These are phyloP conservation scores for Limenitis arthemis DNA, from an alignment of 2,888 invertebrate species.

Conservation along the genomic window DNA sequence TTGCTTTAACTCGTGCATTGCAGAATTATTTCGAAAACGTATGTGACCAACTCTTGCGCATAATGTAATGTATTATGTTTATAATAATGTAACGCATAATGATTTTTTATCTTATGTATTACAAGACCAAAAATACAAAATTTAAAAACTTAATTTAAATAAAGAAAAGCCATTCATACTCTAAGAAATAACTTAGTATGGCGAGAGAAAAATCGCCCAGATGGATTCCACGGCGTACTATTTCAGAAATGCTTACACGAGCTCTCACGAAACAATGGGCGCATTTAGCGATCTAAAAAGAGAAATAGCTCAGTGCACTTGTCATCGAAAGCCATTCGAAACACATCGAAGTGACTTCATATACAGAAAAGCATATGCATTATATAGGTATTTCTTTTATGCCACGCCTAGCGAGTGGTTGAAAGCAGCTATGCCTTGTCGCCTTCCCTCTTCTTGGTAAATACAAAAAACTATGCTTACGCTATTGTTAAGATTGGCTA, in stretches of 20 bases:
- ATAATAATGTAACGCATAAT: too few relatives aligned
- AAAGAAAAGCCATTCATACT: conserved; percentile 41
- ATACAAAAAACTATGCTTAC: conserved; percentile 56
- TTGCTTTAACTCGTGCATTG: too few relatives aligned
- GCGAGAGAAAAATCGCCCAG: conserved; percentile 28
- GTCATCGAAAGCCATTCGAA: conserved; percentile 68
- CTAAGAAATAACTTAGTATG: conserved; percentile 21
- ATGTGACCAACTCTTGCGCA: too few relatives aligned
- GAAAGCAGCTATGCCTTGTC: conserved; percentile 58
- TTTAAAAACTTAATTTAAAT: background rate
- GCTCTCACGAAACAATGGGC: conserved; percentile 55
- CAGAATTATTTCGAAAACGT: too few relatives aligned
- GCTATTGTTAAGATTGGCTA: conserved; percentile 60
- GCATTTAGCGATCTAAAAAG: conserved; percentile 63
- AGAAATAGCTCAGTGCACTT: conserved; percentile 57
- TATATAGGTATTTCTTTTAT: conserved; percentile 50
- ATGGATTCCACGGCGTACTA: conserved; percentile 30
- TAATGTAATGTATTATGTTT: too few relatives aligned
- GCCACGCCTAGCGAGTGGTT: conserved; percentile 57
- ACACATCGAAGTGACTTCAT: conserved; percentile 53
- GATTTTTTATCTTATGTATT: too few relatives aligned
- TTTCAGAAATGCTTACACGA: conserved; percentile 39
- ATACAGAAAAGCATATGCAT: conserved; percentile 42
- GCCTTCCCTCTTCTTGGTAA: conserved; percentile 57
- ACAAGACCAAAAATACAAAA: too few relatives aligned